Evolutionary conservation across 1,140 invertebrate genomes (phyloP), one percentile per base, ranked within the genome.

Genomic region (Drosophila pallidifrons): DNA sequence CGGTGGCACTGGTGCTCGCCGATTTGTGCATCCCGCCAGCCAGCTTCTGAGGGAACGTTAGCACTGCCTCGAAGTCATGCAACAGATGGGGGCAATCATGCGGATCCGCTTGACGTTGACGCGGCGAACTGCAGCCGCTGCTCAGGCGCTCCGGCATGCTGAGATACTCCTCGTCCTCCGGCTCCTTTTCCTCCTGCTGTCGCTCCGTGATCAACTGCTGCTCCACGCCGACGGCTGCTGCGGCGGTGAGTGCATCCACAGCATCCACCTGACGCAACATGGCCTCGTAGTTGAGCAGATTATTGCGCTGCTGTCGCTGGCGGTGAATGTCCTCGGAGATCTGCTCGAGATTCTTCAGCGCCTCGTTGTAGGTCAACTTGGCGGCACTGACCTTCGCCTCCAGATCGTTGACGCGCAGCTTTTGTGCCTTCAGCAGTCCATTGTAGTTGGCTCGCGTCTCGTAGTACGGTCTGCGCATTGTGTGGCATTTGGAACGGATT

Each of bases 281-380:
- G 11, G 85, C 85, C 61, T 88, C 85, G 47, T 88, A 88, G 78
- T 90, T 89, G 6, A 90, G 78, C 38, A 91, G 67, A 54, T 90
- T 82, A n/a, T 91, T 85, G 20, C 87, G 86, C 67, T 92, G 91
- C 74, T 92, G 90, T 1, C 92, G 75, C 52, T 92, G 87, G 77
- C 95, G 94, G 91, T 99, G 98, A 82, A 99, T 99, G 92, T 98
- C 97, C 93, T 98, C 97, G 54, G 97, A 98, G 87, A 99, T 99
- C 92, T 95, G 95, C 93, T 99, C 98, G 2, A 99, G 93, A 87
- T 97, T 97, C 82, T 96, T 94, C 6, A 99, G 93, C 1, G 98
- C 97, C 82, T 97, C 95, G 0, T 98, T 95, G 91, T 99, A 99
- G 61, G 95, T 95, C 86, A 96, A 94, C 93, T 99, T 99, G 0